Evolutionary conservation across 2,888 invertebrate species (phyloP).

Genomic region (Craniophora ligustri): DNA sequence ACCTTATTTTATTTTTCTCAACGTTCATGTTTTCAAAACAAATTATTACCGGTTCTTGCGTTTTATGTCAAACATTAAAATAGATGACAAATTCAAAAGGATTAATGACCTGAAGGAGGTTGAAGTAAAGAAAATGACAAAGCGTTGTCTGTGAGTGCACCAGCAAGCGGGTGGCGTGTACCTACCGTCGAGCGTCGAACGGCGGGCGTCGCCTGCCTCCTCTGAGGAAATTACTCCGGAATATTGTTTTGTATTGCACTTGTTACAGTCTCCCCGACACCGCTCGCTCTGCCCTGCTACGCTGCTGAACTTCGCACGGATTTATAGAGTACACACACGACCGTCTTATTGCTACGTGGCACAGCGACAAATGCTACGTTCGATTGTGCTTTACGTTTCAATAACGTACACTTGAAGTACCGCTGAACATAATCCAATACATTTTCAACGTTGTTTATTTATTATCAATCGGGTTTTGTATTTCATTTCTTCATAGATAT

Average conservation of each 20-base stretch:
- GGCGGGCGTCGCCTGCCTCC: conserved; percentile 51
- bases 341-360: conserved; percentile 57
- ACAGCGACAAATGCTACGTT: conserved; percentile 52
- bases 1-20: background rate
- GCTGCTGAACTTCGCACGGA: conserved; percentile 54
- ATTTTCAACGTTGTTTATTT: background rate
- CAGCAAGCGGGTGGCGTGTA: conserved; percentile 43
- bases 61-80: conserved; percentile 15
- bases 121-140: conserved; percentile 58
- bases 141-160: conserved; percentile 56
- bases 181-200: conserved; percentile 37
- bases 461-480: background rate
- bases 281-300: conserved; percentile 36
- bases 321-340: conserved; percentile 57
- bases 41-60: background rate
- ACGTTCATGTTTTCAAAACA: background rate
- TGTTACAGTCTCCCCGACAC: conserved; percentile 56
- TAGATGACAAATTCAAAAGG: conserved; percentile 22
- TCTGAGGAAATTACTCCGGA: conserved; percentile 69
- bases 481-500: background rate
- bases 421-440: conserved; percentile 16
- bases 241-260: conserved; percentile 74
- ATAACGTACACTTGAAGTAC: conserved; percentile 28
- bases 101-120: conserved; percentile 47
- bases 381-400: conserved; percentile 42